A percentile compares a stretch with the other conserved stretches of the same genome.
These are phyloP conservation scores for Eurytoma californica DNA, from an alignment of 2,888 invertebrate genomes.

Conservation along the genomic window DNA sequence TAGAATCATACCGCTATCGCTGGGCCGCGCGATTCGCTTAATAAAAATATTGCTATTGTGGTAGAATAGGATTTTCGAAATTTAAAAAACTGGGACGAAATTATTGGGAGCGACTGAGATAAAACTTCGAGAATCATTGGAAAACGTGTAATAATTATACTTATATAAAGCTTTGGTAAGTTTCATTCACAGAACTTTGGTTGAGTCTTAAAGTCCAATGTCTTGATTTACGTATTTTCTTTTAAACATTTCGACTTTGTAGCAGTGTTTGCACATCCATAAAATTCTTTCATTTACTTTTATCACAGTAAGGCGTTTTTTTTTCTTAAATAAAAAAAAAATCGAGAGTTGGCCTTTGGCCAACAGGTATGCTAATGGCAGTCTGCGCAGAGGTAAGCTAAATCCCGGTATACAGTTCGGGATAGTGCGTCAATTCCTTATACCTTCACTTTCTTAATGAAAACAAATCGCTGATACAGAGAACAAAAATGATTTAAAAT, in stretches of 20 bases:
- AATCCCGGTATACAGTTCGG: conserved; percentile 53
- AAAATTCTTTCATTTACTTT: conserved; percentile 19
- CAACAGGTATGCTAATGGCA: conserved; percentile 61
- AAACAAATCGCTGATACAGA: neutral
- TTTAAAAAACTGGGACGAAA: neutral
- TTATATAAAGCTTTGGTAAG: conserved; percentile 63
- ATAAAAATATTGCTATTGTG: neutral
- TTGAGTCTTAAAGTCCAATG: conserved; percentile 26
- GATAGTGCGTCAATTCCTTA: conserved; percentile 60
- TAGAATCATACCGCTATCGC: conserved; percentile 58
- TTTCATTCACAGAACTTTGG: conserved; percentile 59
- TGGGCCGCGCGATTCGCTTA: conserved; percentile 64
- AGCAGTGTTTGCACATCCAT: conserved; percentile 20
- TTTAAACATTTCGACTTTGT: conserved; percentile 28
- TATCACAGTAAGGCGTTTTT: conserved; percentile 59
- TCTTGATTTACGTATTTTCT: conserved; percentile 12
- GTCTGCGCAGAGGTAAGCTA: conserved; percentile 61
- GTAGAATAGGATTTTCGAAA: neutral
- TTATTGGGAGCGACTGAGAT: neutral
- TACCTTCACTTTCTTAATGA: conserved; percentile 19
- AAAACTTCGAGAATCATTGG: conserved; percentile 46
- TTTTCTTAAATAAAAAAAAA: conserved; percentile 30
- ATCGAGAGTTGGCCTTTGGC: conserved; percentile 43
- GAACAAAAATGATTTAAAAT: too few relatives aligned
- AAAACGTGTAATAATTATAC: conserved; percentile 38